Evolutionary conservation across 2,888 invertebrate genomes (phyloP).

Genomic region (Laothoe populi): DNA sequence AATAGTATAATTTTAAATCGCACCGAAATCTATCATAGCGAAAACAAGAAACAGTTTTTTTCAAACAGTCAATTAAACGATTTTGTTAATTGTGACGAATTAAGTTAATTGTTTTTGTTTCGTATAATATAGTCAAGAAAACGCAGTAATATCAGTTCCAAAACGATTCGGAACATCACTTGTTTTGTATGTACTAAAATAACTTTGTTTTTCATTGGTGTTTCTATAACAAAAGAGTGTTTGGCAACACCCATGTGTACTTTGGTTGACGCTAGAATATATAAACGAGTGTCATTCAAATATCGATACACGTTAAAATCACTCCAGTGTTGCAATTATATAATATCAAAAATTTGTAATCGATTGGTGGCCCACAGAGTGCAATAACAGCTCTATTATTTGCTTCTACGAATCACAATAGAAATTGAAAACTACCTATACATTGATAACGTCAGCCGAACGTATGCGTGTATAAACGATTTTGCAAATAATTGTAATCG

Average conservation of each 20-base stretch:
- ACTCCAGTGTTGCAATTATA: neutral
- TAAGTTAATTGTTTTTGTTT: neutral
- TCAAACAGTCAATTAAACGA: slow-evolving; percentile 7
- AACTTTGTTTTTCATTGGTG: slow-evolving; percentile 1
- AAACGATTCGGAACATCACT: neutral
- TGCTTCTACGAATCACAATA: slow-evolving; percentile 1
- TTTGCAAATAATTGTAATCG: slow-evolving; percentile 8
- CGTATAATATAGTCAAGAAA: neutral
- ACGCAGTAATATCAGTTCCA: neutral
- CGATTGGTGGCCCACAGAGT: neutral
- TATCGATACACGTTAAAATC: neutral
- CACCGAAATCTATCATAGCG: neutral
- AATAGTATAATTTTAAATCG: slow-evolving; percentile 2
- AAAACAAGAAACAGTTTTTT: neutral
- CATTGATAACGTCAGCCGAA: neutral
- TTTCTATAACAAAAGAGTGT: slow-evolving; percentile 12
- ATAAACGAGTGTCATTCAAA: neutral
- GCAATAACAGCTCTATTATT: neutral
- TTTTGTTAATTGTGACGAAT: slow-evolving; percentile 10
- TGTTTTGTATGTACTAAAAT: neutral
- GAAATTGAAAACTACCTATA: slow-evolving; percentile 6
- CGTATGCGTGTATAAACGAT: neutral
- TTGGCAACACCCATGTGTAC: slow-evolving; percentile 1
- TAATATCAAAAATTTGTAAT: neutral
- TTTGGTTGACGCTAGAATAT: neutral